Evolutionary conservation across 2,888 invertebrate genomes (phyloP), one percentile per base, ranked within the genome.

Genomic region (Rosalia funebris): DNA sequence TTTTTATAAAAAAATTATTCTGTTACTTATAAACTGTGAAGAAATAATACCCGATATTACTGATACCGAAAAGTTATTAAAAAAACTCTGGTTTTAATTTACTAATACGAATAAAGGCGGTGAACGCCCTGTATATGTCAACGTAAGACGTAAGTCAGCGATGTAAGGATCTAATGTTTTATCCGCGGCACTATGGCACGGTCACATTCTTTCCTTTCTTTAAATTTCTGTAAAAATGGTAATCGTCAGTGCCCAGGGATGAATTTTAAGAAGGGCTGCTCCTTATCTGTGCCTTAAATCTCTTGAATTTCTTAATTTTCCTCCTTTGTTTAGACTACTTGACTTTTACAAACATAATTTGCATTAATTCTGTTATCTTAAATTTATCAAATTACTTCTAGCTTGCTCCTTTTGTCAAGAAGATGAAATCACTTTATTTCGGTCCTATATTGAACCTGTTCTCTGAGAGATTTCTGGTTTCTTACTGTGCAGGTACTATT

Each of bases 231-330:
- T 16, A 32, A 41, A 47, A 46, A 47, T 56, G 17, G 19, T 47
- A 47, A 47, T 56, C 56, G 41, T 12, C 47, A 17, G 31, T 17
- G 32, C 32, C 41, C 56, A 47, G 56, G 56, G 39, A 56, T 41
- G 56, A 47, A 56, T 56, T 56, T 56, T 47, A 56, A 56, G 41
- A 17, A 56, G 56, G 56, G 47, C 31, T 31, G 39, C 32, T 15
- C 46, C 47, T 47, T 56, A 56, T 56, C 56, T 56, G 20, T 14
- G 32, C 37, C 25, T 42, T 34, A 42, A 41, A 56, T 56, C 56
- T 41, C 15, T 14, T 7, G 39, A 47, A 56, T 48, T 32, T 56
- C 56, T 56, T 56, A 56, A 56, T 56, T 56, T 56, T 56, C 39
- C 41, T 34, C 31, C 15, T 45, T 45, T 45, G 54, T 55, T 55